Base-by-base conservation (phyloP, 1,140 invertebrate species). In the Plectus sambesii region DNA sequence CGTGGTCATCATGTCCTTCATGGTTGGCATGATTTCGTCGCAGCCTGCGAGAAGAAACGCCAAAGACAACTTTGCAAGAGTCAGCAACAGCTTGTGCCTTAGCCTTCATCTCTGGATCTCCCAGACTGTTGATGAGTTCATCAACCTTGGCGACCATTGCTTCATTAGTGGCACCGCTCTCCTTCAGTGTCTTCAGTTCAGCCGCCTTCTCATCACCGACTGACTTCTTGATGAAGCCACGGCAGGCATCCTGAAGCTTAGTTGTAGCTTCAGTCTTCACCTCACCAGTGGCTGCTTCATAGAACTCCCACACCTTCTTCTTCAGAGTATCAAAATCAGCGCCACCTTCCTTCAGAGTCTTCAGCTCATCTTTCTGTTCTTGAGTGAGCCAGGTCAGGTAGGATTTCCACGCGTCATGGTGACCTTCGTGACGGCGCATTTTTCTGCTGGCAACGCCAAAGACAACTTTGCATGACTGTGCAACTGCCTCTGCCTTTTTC, bases 1-100 rank as follows among this genome's bases (percentile, higher is more conserved):
- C 29, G 20, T 55, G 51, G 38, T 53, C 38, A 22, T 60, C 60
- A 9, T 62, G 39, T n/a, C 47, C 40, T 38, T 38, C 49, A 24
- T 53, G 52, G 23, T 50, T 25, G 5, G 53, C 29, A 20, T 55
- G 51, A 48, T 53, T 37, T 25, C 36, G 8, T 15, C 41, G 41
- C 15, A 25, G 41, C 8, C 6, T 8, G 41, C 41, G 41, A 4
- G 26, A 5, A 6, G 41, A 8, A 8, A 42, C 36, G 26, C 41
- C 41, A 30, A 42, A 42, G 41, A 42, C 41, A 4, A 17, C 20
- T 30, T 42, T 42, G 41, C 41, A 42, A 30, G 25, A 27, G 5
- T 42, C 41, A n/a, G 26, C 8, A 30, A 42, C 26, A 30, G 26
- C 41, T 30, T 27, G 8, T 5, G 41, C 41, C 25, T 30, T 25